Evolutionary conservation across 2,797 vertebrate species (phyloP), one percentile per base, ranked within the genome.

Genomic region (Coreius guichenoti): DNA sequence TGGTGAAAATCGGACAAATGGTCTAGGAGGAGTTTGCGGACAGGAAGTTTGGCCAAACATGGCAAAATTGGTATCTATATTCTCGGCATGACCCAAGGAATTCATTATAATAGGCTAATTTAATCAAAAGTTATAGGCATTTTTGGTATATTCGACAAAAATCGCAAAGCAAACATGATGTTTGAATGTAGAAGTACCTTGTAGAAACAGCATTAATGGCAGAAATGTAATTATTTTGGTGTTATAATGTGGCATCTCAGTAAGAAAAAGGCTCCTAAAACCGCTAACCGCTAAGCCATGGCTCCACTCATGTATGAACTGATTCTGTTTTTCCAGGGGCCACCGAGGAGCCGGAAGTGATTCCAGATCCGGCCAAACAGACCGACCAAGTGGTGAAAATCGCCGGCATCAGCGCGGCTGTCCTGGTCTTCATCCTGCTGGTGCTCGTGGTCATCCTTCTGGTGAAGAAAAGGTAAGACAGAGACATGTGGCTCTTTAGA

Each of bases 341-440:
- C 87, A 98, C 98, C 69, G 98, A 99, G 92, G 98, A 99, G 92
- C 98, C 98, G 43, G 98, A 99, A 88, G 98, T 99, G 90, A 97
- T 99, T 89, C 98, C 98, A 0, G 98, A 99, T 88, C 98, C 98
- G 0, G 97, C 96, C n/a, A 99, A 99, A 88, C 98, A 99, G 93
- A 98, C 98, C 0, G 98, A 99, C 88, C 94, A 97, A 31, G 98
- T 99, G 89, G 98, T 99, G 92, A 99, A 99, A 93, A 99, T 99
- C 29, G 98, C 98, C 1, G 98, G 98, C 86, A 99, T 99, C 90
- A 99, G 97, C 87, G 97, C 98, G 1, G 98, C 96, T 2, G 97
- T 99, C 86, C 94, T 99, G 79, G 98, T 99, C 89, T 99, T 99
- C 90, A 96, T 99, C 89, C 94, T 99, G 3, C 96, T 99, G 88